Conservation (phyloP, 2,888 invertebrate genomes). For the Merodon equestris region DNA sequence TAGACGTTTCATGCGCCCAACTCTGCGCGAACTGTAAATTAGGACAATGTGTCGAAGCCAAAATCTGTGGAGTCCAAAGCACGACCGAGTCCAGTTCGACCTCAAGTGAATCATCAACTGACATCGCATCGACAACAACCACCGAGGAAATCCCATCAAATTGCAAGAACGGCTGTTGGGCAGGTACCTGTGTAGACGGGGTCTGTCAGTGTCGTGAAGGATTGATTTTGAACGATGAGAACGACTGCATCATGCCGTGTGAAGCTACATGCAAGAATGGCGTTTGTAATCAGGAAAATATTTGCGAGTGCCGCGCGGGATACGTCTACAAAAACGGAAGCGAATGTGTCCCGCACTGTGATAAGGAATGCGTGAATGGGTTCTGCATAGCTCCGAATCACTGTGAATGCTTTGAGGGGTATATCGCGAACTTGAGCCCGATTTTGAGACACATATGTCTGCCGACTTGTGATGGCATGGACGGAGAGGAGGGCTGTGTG, state of each 20-base stretch:
- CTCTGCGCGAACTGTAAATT: constrained; percentile 1
- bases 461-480: constrained; percentile 23
- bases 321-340: constrained; percentile 72
- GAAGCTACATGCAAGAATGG: constrained; percentile 75
- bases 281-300: constrained; percentile 76
- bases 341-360: constrained; percentile 75
- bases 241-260: constrained; percentile 50
- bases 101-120: neutral
- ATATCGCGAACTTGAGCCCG: constrained; percentile 69
- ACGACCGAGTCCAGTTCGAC: neutral
- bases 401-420: constrained; percentile 79
- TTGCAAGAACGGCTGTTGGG: constrained; percentile 36
- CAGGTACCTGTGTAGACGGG: constrained; percentile 25
- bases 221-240: constrained; percentile 25
- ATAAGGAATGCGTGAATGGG: constrained; percentile 74
- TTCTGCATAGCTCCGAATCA: constrained; percentile 77
- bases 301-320: constrained; percentile 76
- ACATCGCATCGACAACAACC: neutral
- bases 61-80: neutral
- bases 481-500: constrained; percentile 27
- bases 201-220: constrained; percentile 40
- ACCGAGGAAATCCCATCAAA: neutral
- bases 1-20: neutral
- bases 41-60: constrained; percentile 18
- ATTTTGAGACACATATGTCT: constrained; percentile 11